phyloP scores from a whole-genome alignment of 2,113 vertebrate genomes.

The Alligator mississippiensis region DNA sequence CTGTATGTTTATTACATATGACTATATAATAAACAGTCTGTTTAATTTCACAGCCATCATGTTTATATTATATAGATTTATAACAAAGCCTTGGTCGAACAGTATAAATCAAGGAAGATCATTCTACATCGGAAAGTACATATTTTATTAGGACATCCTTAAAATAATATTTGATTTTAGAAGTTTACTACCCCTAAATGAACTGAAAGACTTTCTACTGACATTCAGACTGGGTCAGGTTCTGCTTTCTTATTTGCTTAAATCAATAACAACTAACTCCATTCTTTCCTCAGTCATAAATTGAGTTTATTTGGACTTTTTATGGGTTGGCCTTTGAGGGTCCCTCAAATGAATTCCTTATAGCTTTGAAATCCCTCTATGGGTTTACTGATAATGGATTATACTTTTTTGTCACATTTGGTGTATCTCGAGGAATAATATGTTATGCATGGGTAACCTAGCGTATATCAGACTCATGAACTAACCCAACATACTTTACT shows the following conservation, averaged over 20 bases:
- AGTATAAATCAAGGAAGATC: not conserved
- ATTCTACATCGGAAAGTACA: not conserved
- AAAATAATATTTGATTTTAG: not conserved
- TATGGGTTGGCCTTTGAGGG: not conserved
- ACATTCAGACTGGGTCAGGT: accelerated
- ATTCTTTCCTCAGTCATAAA: not conserved
- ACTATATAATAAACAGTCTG: not conserved
- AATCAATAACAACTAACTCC: accelerated
- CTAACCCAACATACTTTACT: too few species aligned
- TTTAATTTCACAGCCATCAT: not conserved
- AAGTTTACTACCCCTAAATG: not conserved
- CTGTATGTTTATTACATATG: not conserved
- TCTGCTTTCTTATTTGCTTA: not conserved
- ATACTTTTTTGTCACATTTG: too few species aligned
- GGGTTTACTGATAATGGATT: too few species aligned
- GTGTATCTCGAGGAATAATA: too few species aligned
- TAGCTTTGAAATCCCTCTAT: not conserved
- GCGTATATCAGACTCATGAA: too few species aligned
- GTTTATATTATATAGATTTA: not conserved
- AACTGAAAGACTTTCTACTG: not conserved
- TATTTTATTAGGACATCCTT: not conserved
- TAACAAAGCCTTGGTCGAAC: not conserved
- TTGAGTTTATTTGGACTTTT: not conserved
- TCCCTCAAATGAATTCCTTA: not conserved
- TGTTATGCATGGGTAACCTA: too few species aligned